Base-by-base conservation (phyloP, 1,140 invertebrate genomes). In the Arion vulgaris region DNA sequence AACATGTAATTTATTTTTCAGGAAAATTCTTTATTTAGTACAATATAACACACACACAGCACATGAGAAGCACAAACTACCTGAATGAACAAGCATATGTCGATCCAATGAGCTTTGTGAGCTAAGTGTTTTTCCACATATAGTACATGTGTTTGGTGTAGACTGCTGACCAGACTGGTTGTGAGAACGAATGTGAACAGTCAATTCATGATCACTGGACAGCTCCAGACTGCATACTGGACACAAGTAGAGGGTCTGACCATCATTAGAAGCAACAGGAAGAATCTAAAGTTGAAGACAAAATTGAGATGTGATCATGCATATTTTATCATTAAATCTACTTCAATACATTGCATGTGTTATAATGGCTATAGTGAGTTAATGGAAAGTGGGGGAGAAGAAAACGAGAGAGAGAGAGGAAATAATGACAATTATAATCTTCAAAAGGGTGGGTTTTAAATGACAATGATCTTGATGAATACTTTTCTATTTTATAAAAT, bases 51-150 rank as follows among this genome's bases (percentile, higher is more conserved):
- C n/a, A n/a, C n/a, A n/a, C n/a, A n/a, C n/a, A n/a, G n/a, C n/a
- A n/a, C n/a, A n/a, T n/a, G n/a, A 45, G 41, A 45, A 7, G 41
- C 15, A 45, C 11, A 80, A 36, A 69, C 82, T 84, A 92, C 91
- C 91, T 81, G 91, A 92, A 80, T 92, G 91, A 15, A 91, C 91
- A 2, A 92, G 86, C 91, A 92, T 92, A 83, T 92, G 91, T 80
- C 91, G 86, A 84, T 92, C 91, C 11, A 92, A 84, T 1, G 96
- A 96, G 83, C 95, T 96, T 73, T 95, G 94, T 0, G 96, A 96
- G 87, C 95, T 96, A 7, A 96, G 92, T 51, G 91, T 89, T 83
- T 94, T 94, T 9, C 89, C 89, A 85, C 94, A 94, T 68, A 94
- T 91, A 26, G 91, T 92, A 87, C 94, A 94, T 34, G 91, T 89